Evolutionary conservation across 2,888 invertebrate species (phyloP), one percentile per base, ranked within the genome.

Genomic region (Odontothrips loti): DNA sequence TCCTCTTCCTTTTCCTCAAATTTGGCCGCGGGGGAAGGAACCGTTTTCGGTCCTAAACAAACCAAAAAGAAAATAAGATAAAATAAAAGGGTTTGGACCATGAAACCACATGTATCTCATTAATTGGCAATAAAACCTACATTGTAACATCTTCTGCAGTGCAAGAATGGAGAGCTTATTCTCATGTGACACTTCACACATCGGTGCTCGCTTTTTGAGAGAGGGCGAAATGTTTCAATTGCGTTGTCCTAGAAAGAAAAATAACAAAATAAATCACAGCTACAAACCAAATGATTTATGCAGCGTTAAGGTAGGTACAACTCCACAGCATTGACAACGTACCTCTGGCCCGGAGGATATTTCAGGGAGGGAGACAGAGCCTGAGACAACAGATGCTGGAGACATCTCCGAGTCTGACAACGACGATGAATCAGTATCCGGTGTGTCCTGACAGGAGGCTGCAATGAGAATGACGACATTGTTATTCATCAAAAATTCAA

Each of bases 381-480:
- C 9, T 27, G 27, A 27, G 9, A 12, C 68, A 11, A 27, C n/a
- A 23, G 68, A 75, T 75, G 23, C 68, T 3, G 23, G 23, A 1
- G 68, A 75, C 8, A 27, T 23, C 68, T 75, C 68, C 3, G 68
- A 27, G n/a, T 75, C 68, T 27, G 23, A 12, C 4, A 27, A 75
- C 27, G 58, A 58, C 58, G 68, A 75, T 9, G 23, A 27, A 23
- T 75, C 27, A 27, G 68, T 75, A 27, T 75, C 68, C 8, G 68
- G 68, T 27, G 68, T 75, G 27, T 75, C 68, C 68, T 75, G 68
- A 27, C 68, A 75, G 10, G 68, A 75, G 11, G 68, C 68, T 75
- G 68, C 23, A 12, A 75, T 10, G 68, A 6, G 11, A 75, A 9
- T 23, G 23, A 10, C 12, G 8, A 8, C 9, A 4, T 75, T 12